Base-by-base conservation (phyloP, 2,113 vertebrate species). In the Pterocles burchelli region DNA sequence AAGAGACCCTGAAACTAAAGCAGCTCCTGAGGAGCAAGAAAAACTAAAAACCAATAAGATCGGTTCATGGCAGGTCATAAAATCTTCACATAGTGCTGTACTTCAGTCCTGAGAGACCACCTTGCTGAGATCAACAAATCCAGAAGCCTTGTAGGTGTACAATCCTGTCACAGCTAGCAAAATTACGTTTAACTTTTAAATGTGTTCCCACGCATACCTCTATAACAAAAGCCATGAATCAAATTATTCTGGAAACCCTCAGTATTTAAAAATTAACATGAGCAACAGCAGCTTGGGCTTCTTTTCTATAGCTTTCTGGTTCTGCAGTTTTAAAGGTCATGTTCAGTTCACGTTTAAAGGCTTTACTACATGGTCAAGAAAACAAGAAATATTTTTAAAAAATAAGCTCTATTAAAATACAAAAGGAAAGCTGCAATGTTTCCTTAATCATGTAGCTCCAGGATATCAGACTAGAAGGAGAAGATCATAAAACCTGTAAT, bases 91-190 rank as follows among this genome's bases (percentile, higher is more conserved):
- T 2, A 38, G 24, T 7, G 33, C 45, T 76, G 24, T 33, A 65
- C 14, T 68, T 93, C 49, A 61, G 22, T 75, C 33, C 12, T 59
- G 29, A 65, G 34, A 75, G 46, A 92, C 45, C 52, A 76, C 66
- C 52, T 91, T 67, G 67, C 36, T 21, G 54, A 89, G 51, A 82
- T 68, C 81, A 89, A 87, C 74, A 80, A 41, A 93, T 38, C 58
- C 68, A 84, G n/a, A 91, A 84, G 34, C 33, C 51, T 74, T 48
- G 19, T 43, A 71, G 48, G 31, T 84, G 41, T 38, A 55, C 43
- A 76, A 13, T 43, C 49, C 68, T 85, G 45, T 46, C 63, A 38
- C 48, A 79, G 48, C 16, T 66, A 94, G 38, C 9, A 7, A 93
- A 88, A 72, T 81, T 41, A 48, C 10, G 17, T 46, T 70, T 66